Conservation (phyloP, 2,113 vertebrate genomes). For the Macquaria ambigua region DNA sequence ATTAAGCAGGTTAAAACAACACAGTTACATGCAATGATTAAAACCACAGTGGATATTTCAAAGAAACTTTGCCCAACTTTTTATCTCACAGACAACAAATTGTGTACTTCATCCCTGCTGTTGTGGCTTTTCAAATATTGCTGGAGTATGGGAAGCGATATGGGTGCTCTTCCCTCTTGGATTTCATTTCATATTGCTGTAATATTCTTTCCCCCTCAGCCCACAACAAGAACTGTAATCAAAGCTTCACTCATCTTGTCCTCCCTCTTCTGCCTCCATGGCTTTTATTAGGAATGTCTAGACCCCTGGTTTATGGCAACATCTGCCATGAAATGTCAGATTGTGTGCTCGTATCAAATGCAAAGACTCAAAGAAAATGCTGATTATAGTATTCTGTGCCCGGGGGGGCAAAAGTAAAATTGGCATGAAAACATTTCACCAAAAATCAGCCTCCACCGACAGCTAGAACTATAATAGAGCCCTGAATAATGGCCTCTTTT, state of each 20-base stretch:
- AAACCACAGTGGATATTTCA: background rate
- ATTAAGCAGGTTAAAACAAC: background rate
- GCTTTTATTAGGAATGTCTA: constrained; percentile 66
- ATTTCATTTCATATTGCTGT: constrained; percentile 66
- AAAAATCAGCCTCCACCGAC: constrained; percentile 42
- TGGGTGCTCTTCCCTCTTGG: constrained; percentile 31
- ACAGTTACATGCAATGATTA: background rate
- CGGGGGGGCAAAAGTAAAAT: constrained; percentile 33
- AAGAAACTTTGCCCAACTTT: constrained; percentile 9
- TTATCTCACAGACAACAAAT: constrained; percentile 26
- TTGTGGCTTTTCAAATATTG: constrained; percentile 49
- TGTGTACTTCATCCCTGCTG: constrained; percentile 4
- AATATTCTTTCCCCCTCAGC: constrained; percentile 55
- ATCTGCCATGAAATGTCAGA: constrained; percentile 61
- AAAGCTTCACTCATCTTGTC: constrained; percentile 68
- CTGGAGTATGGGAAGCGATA: constrained; percentile 22
- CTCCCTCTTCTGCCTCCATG: constrained; percentile 50
- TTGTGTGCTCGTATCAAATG: constrained; percentile 64
- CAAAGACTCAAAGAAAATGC: constrained; percentile 60
- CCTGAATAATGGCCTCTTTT: constrained; percentile 34
- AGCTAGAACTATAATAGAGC: constrained; percentile 51
- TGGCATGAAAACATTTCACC: constrained; percentile 61
- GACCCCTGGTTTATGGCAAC: constrained; percentile 60
- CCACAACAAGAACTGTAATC: constrained; percentile 71
- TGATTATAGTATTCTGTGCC: constrained; percentile 64